Evolutionary conservation across 2,113 vertebrate species (phyloP), one percentile per base, ranked within the genome.

Genomic region (Ciconia maguari): DNA sequence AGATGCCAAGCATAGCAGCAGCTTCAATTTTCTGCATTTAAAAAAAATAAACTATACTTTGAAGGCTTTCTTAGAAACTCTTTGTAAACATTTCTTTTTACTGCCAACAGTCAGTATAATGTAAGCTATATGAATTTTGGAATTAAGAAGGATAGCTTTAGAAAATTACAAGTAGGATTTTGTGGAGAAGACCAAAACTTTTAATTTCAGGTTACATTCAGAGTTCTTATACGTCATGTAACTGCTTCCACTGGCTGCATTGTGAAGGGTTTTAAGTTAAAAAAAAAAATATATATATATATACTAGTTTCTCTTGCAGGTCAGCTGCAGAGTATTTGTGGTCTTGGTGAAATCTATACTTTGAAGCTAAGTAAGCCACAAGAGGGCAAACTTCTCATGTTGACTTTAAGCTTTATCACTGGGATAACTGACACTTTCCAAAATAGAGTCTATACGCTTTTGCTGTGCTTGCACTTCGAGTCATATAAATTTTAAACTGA

Each of bases 321-420:
- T 72, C 52, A 17, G 7, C 48, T 82, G 24, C 32, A 57, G 42
- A 20, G 21, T 18, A 16, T 32, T 86, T 85, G 24, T 93, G 49
- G 8, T 84, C 12, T 90, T 44, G n/a, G 9, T 86, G 34, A 81
- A 75, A 81, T 74, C 42, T 42, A 0, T 83, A 44, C 44, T 92
- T 71, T 77, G 29, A 41, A 62, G 46, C 49, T 64, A 52, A 81
- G 20, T 46, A 36, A 94, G 38, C 94, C 96, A 95, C 96, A 78
- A 94, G 95, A 91, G 96, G 96, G 94, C 96, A 94, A 92, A 87
- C 95, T 93, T 89, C 64, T 83, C 51, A 41, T 84, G 52, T 77
- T 89, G 32, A 17, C 85, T 71, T 68, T 26, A 44, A n/a, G 54
- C 36, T 5, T 49, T 64, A 29, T 83, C 32, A 3, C 27, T 27